Evolutionary conservation across 2,113 vertebrate species (phyloP), one percentile per base, ranked within the genome.

Genomic region (Orientallactaga bullata): DNA sequence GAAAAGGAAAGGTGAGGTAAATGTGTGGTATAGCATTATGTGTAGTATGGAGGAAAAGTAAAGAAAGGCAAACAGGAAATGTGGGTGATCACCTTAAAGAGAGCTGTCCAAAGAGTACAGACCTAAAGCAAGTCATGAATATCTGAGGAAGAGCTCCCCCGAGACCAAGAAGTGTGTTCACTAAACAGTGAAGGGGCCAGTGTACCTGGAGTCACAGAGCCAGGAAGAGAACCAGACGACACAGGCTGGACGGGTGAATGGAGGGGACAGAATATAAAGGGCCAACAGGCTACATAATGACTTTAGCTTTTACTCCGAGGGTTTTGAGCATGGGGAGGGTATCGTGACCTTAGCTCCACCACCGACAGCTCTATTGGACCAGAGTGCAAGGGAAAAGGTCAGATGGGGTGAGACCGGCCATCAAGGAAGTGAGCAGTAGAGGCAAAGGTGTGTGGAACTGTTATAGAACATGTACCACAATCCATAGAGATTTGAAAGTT

Each of bases 261-360:
- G 23, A 42, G 12, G 18, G 55, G n/a, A 20, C 30, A 32, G 15
- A 32, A 58, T 24, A 37, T 60, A 42, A 11, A 21, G 66, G 35
- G 21, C 11, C 32, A 0, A 20, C 0, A 24, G 18, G 55, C 61
- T 39, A 24, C 66, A 15, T 6, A 10, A 1, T 4, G 42, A 60
- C 23, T 2, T 55, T 55, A 55, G 55, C 55, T 55, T 51, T 51
- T 12, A 51, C 13, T 76, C 42, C 11, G 39, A 93, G 4, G 47
- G 5, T 47, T 90, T n/a, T 32, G 82, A 74, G 51, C 8, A 77
- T 55, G 55, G 39, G 51, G 9, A 28, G 55, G 55, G 28, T 1
- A 2, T 17, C 23, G 0, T 3, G n/a, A 68, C 30, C 55, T 55
- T 12, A 55, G 55, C 12, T 16, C 55, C 55, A 55, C 12, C 7